Evolutionary conservation across 2,797 vertebrate species (phyloP).

Genomic region (Ficedula albicollis): DNA sequence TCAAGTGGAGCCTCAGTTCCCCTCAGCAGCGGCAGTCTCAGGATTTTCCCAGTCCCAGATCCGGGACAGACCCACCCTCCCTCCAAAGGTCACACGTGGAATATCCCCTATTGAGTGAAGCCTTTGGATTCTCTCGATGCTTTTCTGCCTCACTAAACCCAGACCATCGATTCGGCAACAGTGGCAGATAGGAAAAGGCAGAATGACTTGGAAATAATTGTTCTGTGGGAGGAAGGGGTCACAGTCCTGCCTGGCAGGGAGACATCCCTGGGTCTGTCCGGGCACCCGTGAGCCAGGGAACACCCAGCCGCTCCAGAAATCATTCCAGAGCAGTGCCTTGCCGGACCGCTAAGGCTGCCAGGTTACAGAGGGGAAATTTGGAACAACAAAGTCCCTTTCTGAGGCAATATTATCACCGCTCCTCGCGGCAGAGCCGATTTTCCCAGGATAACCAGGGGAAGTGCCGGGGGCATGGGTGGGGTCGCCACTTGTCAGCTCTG

Average conservation of each 20-base stretch:
- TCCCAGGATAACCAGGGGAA: not conserved
- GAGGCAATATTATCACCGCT: not conserved
- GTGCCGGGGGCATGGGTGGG: rapidly evolving
- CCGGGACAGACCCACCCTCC: not conserved
- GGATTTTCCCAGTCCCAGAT: not conserved
- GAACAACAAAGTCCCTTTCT: not conserved
- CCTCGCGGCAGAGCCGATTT: not conserved
- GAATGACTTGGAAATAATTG: conserved; percentile 29
- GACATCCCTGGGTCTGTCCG: not conserved
- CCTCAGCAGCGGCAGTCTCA: not conserved
- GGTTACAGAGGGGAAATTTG: conserved; percentile 1
- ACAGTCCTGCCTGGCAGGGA: not conserved
- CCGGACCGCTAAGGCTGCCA: not conserved
- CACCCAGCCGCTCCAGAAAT: not conserved
- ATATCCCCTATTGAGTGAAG: not conserved
- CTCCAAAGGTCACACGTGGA: not conserved
- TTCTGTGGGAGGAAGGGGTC: not conserved
- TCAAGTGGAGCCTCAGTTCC: not conserved
- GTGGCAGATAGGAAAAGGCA: not conserved
- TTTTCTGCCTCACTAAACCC: conserved; percentile 17
- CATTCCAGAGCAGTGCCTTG: not conserved
- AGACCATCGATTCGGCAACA: not conserved
- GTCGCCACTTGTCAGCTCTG: not conserved
- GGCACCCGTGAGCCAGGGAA: not conserved
- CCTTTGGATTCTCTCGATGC: not conserved